A percentile compares a stretch with the other conserved stretches of the same genome.
phyloP scores from a whole-genome alignment of 2,888 invertebrate genomes.

The Biston stratarius region DNA sequence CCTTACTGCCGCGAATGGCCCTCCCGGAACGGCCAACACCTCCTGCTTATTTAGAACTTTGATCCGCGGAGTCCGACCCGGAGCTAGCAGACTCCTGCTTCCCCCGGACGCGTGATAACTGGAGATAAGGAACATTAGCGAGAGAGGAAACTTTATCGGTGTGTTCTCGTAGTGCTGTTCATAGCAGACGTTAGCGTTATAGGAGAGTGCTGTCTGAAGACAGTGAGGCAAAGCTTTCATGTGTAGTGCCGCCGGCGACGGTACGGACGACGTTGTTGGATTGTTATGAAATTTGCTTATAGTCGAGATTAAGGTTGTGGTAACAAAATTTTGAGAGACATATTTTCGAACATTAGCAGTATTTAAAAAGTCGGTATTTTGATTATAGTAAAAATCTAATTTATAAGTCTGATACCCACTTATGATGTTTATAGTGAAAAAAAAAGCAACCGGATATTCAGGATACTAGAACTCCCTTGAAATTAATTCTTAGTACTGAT shows the following conservation, averaged over 20 bases:
- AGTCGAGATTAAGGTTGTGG: slow-evolving; percentile 83
- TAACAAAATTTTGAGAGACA: slow-evolving; percentile 81
- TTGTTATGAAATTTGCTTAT: slow-evolving; percentile 80
- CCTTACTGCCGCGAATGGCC: slow-evolving; percentile 80
- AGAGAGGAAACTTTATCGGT: slow-evolving; percentile 50
- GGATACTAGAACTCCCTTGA: slow-evolving; percentile 46
- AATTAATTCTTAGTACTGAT: slow-evolving; percentile 65
- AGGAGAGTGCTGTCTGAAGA: slow-evolving; percentile 50
- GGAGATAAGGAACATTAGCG: slow-evolving; percentile 57
- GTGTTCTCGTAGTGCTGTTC: slow-evolving; percentile 64
- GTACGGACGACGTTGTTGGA: slow-evolving; percentile 68
- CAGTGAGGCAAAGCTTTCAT: slow-evolving; percentile 62
- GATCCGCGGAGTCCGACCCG: slow-evolving; percentile 83
- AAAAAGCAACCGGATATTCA: slow-evolving; percentile 40
- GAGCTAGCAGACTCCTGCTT: slow-evolving; percentile 70
- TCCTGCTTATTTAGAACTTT: slow-evolving; percentile 82
- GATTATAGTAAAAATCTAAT: slow-evolving; percentile 66
- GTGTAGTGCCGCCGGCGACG: slow-evolving; percentile 59
- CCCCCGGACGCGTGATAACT: slow-evolving; percentile 65
- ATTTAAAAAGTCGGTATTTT: slow-evolving; percentile 79
- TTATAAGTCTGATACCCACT: slow-evolving; percentile 75
- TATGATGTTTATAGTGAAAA: slow-evolving; percentile 57
- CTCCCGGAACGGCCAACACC: slow-evolving; percentile 87
- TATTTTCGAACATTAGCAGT: slow-evolving; percentile 82
- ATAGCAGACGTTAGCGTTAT: slow-evolving; percentile 57